Conservation (phyloP, 2,888 invertebrate genomes). For the Leistus spinibarbis region DNA sequence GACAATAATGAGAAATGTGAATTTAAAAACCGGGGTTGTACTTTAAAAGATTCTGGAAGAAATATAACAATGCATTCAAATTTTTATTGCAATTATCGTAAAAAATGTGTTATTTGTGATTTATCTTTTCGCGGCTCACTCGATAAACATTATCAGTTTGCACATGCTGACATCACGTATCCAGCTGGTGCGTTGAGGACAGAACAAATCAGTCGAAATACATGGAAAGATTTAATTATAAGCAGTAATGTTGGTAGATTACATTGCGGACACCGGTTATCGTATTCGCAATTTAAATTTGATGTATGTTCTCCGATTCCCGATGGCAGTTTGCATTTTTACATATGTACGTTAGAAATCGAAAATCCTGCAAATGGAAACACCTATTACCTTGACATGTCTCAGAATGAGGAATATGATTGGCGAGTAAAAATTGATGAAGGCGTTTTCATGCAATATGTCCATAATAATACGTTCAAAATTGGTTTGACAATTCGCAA, state of each 20-base stretch:
- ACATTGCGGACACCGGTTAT: no score
- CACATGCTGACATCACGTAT: background rate
- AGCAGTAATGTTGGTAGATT: no score
- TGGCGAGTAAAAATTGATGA: background rate
- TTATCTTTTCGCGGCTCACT: background rate
- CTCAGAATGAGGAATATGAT: background rate
- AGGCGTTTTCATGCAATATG: background rate
- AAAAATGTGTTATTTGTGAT: background rate
- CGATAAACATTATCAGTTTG: background rate
- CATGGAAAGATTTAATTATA: no score
- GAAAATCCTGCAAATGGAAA: no score
- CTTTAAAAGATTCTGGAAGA: background rate
- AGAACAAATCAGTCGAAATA: no score
- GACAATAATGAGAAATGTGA: background rate
- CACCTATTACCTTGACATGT: background rate
- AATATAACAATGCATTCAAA: background rate
- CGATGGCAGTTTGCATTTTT: no score
- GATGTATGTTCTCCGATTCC: no score
- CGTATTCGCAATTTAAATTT: no score
- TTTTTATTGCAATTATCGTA: background rate
- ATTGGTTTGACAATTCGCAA: no score
- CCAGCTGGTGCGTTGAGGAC: background rate
- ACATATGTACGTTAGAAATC: no score
- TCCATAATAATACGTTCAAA: background rate
- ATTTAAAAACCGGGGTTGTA: background rate